phyloP scores from a whole-genome alignment of 2,888 invertebrate species.

The Heliconius sara region DNA sequence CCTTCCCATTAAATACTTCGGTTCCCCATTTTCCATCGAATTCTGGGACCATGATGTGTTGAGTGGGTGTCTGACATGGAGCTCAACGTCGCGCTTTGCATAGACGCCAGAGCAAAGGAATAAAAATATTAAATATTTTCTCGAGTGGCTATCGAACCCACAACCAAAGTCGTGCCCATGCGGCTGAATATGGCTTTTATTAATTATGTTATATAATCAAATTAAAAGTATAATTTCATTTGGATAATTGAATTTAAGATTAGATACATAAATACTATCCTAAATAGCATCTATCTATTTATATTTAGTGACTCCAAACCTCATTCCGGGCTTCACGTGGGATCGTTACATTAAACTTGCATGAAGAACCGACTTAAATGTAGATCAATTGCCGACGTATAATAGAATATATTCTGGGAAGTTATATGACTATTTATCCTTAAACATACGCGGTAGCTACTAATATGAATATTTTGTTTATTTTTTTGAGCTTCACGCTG shows the following conservation, averaged over 20 bases:
- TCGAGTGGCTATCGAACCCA: too few species aligned
- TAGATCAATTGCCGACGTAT: conserved; percentile 25
- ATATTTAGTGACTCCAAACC: conserved; percentile 8
- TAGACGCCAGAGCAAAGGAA: too few species aligned
- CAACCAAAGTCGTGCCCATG: background rate
- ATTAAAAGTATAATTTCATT: background rate
- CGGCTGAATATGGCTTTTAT: too few species aligned
- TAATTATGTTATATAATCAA: background rate
- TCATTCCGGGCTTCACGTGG: conserved; percentile 4
- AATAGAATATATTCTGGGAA: conserved; percentile 5
- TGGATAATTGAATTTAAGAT: conserved; percentile 12
- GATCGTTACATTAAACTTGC: conserved; percentile 19
- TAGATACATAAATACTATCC: background rate
- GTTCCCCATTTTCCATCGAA: too few species aligned
- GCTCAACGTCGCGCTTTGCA: too few species aligned
- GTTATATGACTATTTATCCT: background rate
- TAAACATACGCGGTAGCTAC: background rate
- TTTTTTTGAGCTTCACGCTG: too few species aligned
- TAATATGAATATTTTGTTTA: background rate
- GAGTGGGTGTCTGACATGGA: too few species aligned
- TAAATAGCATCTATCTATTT: background rate
- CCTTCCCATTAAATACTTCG: too few species aligned
- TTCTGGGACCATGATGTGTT: too few species aligned
- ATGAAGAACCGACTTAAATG: conserved; percentile 18
- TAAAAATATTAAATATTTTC: too few species aligned